phyloP scores from a whole-genome alignment of 2,888 invertebrate genomes.

The Drosophila pseudotakahashii region DNA sequence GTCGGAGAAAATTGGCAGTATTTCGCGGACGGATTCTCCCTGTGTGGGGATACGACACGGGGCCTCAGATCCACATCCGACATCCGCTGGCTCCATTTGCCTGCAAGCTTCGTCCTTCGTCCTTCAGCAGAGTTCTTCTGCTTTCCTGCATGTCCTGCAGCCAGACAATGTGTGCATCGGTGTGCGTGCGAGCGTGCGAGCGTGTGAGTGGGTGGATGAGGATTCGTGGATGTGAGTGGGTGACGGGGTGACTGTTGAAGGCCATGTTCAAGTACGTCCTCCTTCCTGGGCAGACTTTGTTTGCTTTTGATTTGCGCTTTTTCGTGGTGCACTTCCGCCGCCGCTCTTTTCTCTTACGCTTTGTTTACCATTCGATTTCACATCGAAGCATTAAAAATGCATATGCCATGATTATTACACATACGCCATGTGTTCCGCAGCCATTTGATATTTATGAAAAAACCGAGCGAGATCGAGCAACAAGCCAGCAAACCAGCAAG shows the following conservation, averaged over 20 bases:
- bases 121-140: slow-evolving; percentile 43
- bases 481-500: slow-evolving; percentile 3
- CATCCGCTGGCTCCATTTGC: slow-evolving; percentile 27
- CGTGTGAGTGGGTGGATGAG: not conserved
- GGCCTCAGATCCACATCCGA: not conserved
- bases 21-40: slow-evolving; percentile 2
- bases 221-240: slow-evolving; percentile 7
- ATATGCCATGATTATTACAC: slow-evolving; percentile 61
- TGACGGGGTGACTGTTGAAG: slow-evolving; percentile 58
- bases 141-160: slow-evolving; percentile 37
- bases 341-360: not conserved
- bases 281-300: slow-evolving; percentile 34
- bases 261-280: slow-evolving; percentile 60
- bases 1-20: not conserved
- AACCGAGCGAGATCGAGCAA: not conserved
- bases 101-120: slow-evolving; percentile 34
- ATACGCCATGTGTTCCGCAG: slow-evolving; percentile 53
- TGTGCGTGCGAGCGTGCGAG: slow-evolving; percentile 11
- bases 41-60: slow-evolving; percentile 1
- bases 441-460: slow-evolving; percentile 71
- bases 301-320: slow-evolving; percentile 68
- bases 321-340: slow-evolving; percentile 16
- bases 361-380: slow-evolving; percentile 39
- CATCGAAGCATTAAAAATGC: slow-evolving; percentile 61
- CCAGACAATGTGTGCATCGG: slow-evolving; percentile 51